Evolutionary conservation across 2,888 invertebrate genomes (phyloP).

Genomic region (Scaptomyza parva): DNA sequence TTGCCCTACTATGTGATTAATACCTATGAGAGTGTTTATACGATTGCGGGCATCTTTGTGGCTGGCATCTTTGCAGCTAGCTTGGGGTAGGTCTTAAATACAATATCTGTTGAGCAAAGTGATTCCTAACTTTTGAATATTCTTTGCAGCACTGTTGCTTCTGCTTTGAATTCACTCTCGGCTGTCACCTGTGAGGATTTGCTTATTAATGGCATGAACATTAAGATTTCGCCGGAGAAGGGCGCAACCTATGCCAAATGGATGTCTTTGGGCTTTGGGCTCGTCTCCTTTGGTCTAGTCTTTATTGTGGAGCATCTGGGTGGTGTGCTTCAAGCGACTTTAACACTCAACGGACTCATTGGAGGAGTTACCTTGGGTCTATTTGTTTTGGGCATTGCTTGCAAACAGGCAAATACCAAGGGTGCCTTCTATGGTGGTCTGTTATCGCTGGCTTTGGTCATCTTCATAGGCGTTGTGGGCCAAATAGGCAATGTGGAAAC

Average conservation of each 20-base stretch:
- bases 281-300: slow-evolving; percentile 91
- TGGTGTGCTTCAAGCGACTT: slow-evolving; percentile 94
- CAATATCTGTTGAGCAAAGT: background rate
- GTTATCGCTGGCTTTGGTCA: slow-evolving; percentile 80
- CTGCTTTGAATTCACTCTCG: slow-evolving; percentile 96
- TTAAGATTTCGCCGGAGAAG: slow-evolving; percentile 89
- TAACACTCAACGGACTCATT: slow-evolving; percentile 95
- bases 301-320: slow-evolving; percentile 95
- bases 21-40: slow-evolving; percentile 90
- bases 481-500: slow-evolving; percentile 79
- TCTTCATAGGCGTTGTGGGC: slow-evolving; percentile 84
- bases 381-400: slow-evolving; percentile 94
- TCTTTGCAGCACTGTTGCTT: slow-evolving; percentile 93
- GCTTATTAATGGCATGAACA: slow-evolving; percentile 89
- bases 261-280: slow-evolving; percentile 90
- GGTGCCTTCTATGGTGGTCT: slow-evolving; percentile 84
- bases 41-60: slow-evolving; percentile 96
- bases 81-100: slow-evolving; percentile 89
- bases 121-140: background rate
- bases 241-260: slow-evolving; percentile 91
- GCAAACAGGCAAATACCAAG: slow-evolving; percentile 93
- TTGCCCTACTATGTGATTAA: slow-evolving; percentile 96
- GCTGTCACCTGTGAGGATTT: slow-evolving; percentile 96
- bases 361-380: slow-evolving; percentile 95
- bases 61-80: slow-evolving; percentile 98